Evolutionary conservation across 2,113 vertebrate species (phyloP).

Genomic region (Carassius carassius): DNA sequence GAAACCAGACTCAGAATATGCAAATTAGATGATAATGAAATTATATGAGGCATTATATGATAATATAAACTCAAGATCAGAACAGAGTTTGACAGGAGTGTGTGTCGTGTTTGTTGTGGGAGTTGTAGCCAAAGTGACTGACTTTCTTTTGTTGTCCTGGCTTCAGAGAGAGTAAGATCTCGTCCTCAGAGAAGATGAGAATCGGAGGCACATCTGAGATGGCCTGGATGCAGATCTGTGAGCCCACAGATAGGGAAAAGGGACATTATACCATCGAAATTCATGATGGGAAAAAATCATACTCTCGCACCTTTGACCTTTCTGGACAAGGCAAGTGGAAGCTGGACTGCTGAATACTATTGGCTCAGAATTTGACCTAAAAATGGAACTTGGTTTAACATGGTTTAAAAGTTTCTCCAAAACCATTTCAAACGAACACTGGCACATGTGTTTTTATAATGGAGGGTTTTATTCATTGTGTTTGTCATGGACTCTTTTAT

Average conservation of each 20-base stretch:
- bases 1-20: not conserved
- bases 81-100: not conserved
- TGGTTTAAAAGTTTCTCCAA: no score
- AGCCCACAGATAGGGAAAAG: conserved; percentile 94
- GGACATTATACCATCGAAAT: conserved; percentile 94
- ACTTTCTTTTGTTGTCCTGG: conserved; percentile 9
- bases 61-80: not conserved
- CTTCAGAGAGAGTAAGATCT: conserved; percentile 88
- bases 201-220: conserved; percentile 86
- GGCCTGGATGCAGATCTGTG: conserved; percentile 95
- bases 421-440: no score
- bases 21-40: not conserved
- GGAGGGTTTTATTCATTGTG: no score
- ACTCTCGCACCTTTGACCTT: conserved; percentile 87
- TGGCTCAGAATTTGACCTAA: not conserved
- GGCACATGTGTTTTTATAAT: no score
- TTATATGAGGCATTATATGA: not conserved
- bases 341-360: not conserved
- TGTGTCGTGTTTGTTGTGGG: not conserved
- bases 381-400: not conserved
- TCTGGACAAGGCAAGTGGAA: conserved; percentile 86
- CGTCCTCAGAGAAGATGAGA: conserved; percentile 93
- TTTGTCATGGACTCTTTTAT: not conserved
- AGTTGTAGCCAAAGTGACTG: not conserved
- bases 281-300: conserved; percentile 78